These are phyloP conservation scores for Thermophis baileyi DNA, from an alignment of 2,113 vertebrate genomes.

Conservation along the genomic window DNA sequence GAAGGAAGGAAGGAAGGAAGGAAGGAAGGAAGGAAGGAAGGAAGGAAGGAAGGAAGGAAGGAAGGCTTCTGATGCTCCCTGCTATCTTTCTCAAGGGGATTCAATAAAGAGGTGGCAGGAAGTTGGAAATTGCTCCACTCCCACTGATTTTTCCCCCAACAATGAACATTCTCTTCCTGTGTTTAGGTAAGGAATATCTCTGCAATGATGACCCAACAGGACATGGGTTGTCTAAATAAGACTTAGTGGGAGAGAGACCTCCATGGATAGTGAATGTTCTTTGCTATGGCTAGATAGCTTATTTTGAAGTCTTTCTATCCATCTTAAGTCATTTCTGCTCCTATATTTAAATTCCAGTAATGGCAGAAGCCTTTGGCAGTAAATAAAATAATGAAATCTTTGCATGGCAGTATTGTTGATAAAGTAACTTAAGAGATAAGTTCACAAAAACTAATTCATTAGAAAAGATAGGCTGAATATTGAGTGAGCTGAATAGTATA, in stretches of 20 bases:
- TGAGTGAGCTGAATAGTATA: not conserved
- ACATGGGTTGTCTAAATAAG: not conserved
- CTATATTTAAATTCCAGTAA: not conserved
- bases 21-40: too few relatives aligned
- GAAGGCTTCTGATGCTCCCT: not conserved
- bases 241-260: not conserved
- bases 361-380: not conserved
- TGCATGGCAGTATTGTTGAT: not conserved
- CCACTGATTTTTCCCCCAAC: not conserved
- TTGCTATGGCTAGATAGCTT: not conserved
- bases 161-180: not conserved
- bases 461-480: not conserved
- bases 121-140: not conserved
- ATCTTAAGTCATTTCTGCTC: not conserved
- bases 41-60: not conserved
- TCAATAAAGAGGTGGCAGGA: not conserved
- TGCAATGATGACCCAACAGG: not conserved
- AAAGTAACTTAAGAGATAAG: not conserved
- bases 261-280: not conserved
- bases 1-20: too few relatives aligned
- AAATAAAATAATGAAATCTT: not conserved
- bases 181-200: not conserved
- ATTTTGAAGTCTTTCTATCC: not conserved
- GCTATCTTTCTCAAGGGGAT: not conserved
- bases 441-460: not conserved